Percentiles rank a stretch among this genome's conserved stretches.
These are phyloP conservation scores for Anguilla obscura DNA, from an alignment of 2,797 vertebrate genomes.

Conservation along the genomic window DNA sequence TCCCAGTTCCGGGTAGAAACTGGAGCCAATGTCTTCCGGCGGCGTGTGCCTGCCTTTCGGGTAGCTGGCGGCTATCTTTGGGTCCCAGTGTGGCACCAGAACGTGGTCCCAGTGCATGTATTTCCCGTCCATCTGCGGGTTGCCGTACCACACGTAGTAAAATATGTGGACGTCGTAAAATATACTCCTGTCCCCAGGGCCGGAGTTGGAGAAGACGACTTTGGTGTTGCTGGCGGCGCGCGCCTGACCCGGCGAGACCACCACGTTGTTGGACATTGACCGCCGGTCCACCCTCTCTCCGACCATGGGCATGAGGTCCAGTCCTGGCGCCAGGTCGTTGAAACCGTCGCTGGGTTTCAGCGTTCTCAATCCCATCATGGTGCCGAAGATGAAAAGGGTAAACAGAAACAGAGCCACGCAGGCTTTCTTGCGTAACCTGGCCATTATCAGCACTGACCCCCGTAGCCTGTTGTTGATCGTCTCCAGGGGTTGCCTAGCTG, in stretches of 20 bases:
- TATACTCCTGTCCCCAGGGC: slow-evolving; percentile 66
- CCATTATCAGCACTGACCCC: slow-evolving; percentile 65
- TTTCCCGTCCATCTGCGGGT: slow-evolving; percentile 71
- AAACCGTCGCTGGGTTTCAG: slow-evolving; percentile 81
- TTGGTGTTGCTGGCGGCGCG: slow-evolving; percentile 57
- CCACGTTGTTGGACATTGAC: slow-evolving; percentile 62
- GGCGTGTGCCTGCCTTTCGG: slow-evolving; percentile 85
- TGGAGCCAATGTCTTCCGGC: slow-evolving; percentile 84
- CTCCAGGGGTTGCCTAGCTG: background rate
- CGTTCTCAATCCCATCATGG: slow-evolving; percentile 85
- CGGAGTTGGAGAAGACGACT: slow-evolving; percentile 62
- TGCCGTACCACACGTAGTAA: slow-evolving; percentile 87
- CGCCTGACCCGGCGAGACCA: slow-evolving; percentile 64
- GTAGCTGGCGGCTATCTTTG: slow-evolving; percentile 87
- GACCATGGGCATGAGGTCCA: slow-evolving; percentile 71
- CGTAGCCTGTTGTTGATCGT: background rate
- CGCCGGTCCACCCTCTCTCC: slow-evolving; percentile 68
- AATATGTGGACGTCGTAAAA: slow-evolving; percentile 86
- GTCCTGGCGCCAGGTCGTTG: slow-evolving; percentile 76
- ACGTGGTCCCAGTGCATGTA: slow-evolving; percentile 89
- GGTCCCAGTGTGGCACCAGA: slow-evolving; percentile 90
- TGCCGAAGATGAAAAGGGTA: slow-evolving; percentile 83
- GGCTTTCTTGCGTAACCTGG: slow-evolving; percentile 79
- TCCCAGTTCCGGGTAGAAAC: slow-evolving; percentile 84
- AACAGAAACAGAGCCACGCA: slow-evolving; percentile 84